Evolutionary conservation across 2,113 vertebrate genomes (phyloP).

Genomic region (Cepphus grylle): DNA sequence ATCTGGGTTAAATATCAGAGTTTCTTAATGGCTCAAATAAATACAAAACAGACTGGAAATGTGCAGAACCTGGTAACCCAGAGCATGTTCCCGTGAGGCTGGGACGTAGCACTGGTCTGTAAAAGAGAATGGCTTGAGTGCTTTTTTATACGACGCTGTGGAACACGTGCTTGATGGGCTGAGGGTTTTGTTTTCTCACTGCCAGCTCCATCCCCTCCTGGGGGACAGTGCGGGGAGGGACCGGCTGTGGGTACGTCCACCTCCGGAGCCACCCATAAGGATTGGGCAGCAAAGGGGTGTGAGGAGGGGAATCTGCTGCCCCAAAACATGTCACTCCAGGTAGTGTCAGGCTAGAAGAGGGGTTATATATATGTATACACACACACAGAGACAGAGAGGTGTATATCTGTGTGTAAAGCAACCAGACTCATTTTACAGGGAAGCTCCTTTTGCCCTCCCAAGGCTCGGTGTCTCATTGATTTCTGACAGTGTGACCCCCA

Average conservation of each 20-base stretch:
- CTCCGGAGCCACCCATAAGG: background rate
- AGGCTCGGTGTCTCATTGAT: rapidly evolving
- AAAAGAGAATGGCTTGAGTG: background rate
- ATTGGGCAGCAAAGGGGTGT: background rate
- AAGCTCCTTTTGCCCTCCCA: background rate
- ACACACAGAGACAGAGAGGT: too few species aligned
- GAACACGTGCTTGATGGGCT: background rate
- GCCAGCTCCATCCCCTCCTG: background rate
- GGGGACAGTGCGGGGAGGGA: background rate
- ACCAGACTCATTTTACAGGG: background rate
- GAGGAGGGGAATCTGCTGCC: background rate
- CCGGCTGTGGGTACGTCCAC: background rate
- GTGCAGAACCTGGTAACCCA: slow-evolving; percentile 1
- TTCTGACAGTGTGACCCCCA: background rate
- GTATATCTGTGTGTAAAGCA: background rate
- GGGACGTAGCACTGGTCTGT: background rate
- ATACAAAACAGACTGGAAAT: slow-evolving; percentile 15
- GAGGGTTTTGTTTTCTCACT: background rate
- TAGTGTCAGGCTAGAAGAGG: background rate
- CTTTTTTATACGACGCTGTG: background rate
- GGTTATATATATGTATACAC: too few species aligned
- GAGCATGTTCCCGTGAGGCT: background rate
- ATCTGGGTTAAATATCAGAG: slow-evolving; percentile 34
- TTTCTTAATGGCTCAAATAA: background rate
- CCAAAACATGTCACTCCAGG: background rate